Conservation (phyloP, 2,888 invertebrate species). For the Salpingus planirostris region DNA sequence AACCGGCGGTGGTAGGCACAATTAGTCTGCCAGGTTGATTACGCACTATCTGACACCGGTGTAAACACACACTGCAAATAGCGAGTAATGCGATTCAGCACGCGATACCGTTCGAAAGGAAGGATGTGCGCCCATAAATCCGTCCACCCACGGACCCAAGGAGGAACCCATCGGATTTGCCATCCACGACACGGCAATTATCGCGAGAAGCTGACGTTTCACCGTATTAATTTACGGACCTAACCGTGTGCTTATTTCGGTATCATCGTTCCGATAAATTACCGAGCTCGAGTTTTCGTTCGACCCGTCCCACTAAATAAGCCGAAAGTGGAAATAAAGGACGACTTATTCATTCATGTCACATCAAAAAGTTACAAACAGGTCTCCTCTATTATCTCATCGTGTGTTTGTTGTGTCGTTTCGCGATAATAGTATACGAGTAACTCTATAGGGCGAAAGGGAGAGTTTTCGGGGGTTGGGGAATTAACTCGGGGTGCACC, state of each 20-base stretch:
- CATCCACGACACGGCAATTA: constrained; percentile 16
- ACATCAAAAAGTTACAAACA: too few relatives aligned
- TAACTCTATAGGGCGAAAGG: too few relatives aligned
- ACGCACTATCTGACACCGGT: constrained; percentile 25
- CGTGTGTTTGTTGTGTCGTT: too few relatives aligned
- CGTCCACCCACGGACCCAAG: constrained; percentile 16
- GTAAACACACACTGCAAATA: constrained; percentile 25
- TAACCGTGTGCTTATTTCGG: constrained; percentile 10
- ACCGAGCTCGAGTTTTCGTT: constrained; percentile 10
- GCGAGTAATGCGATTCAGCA: constrained; percentile 25
- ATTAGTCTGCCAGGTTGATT: constrained; percentile 24
- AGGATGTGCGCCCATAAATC: constrained; percentile 21
- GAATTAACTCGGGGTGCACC: too few relatives aligned
- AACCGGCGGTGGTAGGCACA: constrained; percentile 12
- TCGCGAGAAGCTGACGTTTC: constrained; percentile 15
- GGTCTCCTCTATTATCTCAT: too few relatives aligned
- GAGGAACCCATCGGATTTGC: constrained; percentile 10
- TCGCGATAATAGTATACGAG: too few relatives aligned
- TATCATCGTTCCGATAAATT: constrained; percentile 13
- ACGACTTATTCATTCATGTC: not conserved
- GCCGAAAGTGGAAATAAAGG: constrained; percentile 3
- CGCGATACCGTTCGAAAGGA: constrained; percentile 25
- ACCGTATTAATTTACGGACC: constrained; percentile 10
- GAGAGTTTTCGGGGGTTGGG: too few relatives aligned
- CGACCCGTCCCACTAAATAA: constrained; percentile 11